These are phyloP conservation scores for Daboia siamensis DNA, from an alignment of 2,113 vertebrate species.

Conservation along the genomic window DNA sequence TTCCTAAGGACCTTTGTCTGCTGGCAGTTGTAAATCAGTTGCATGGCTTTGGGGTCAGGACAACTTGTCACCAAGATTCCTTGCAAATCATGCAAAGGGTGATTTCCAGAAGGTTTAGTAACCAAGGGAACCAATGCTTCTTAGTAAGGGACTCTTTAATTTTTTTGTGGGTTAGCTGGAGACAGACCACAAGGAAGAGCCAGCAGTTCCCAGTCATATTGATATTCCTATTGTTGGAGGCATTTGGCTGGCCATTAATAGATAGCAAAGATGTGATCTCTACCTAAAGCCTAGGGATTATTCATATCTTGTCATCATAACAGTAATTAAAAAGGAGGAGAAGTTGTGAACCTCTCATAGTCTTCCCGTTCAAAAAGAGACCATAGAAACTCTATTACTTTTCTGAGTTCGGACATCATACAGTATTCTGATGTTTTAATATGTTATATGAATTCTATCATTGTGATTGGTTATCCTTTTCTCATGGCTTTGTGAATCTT, in stretches of 20 bases:
- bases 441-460: background rate
- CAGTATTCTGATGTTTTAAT: background rate
- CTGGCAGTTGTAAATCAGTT: background rate
- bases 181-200: background rate
- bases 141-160: background rate
- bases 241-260: background rate
- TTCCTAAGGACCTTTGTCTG: background rate
- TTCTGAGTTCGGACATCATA: background rate
- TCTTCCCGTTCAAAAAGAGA: background rate
- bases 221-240: background rate
- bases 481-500: background rate
- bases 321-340: background rate
- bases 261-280: background rate
- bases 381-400: background rate
- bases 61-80: too few relatives aligned
- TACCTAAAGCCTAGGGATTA: background rate
- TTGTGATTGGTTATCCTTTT: background rate
- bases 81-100: background rate
- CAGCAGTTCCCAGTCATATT: background rate
- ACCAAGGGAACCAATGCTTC: background rate
- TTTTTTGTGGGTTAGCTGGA: background rate
- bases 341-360: background rate
- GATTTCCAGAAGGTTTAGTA: background rate
- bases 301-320: background rate
- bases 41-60: background rate